phyloP scores from a whole-genome alignment of 2,797 vertebrate genomes.

The Neosalanx taihuensis region DNA sequence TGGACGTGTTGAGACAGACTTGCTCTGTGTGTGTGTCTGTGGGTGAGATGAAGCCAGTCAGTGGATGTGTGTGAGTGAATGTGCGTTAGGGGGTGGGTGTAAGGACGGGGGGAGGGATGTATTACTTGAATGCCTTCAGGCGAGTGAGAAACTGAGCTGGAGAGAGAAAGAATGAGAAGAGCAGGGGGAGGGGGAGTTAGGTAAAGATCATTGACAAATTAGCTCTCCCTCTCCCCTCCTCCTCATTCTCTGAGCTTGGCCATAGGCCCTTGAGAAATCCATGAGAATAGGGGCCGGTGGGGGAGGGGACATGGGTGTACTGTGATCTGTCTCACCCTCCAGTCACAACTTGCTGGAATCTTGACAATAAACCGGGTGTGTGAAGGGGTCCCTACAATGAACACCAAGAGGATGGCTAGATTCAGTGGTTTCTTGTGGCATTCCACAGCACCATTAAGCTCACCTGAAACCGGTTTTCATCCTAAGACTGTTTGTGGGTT shows the following conservation, averaged over 20 bases:
- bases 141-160: constrained; percentile 51
- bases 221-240: constrained; percentile 60
- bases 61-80: constrained; percentile 29
- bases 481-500: too few species aligned
- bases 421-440: background rate
- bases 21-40: constrained; percentile 38
- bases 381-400: constrained; percentile 7
- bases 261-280: constrained; percentile 64
- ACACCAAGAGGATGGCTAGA: background rate
- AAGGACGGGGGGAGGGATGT: constrained; percentile 67
- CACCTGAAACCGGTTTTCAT: background rate
- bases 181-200: constrained; percentile 70
- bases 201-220: constrained; percentile 80
- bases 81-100: constrained; percentile 19
- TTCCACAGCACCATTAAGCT: background rate
- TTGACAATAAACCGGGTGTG: constrained; percentile 58
- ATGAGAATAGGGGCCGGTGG: constrained; percentile 58
- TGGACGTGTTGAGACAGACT: constrained; percentile 74
- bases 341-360: constrained; percentile 66
- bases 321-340: constrained; percentile 41
- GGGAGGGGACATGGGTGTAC: constrained; percentile 46
- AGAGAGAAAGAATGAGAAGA: constrained; percentile 42
- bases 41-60: constrained; percentile 22
- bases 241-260: constrained; percentile 32
- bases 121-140: constrained; percentile 72